Conservation (phyloP, 2,113 vertebrate species). For the Salvelinus sp. region DNA sequence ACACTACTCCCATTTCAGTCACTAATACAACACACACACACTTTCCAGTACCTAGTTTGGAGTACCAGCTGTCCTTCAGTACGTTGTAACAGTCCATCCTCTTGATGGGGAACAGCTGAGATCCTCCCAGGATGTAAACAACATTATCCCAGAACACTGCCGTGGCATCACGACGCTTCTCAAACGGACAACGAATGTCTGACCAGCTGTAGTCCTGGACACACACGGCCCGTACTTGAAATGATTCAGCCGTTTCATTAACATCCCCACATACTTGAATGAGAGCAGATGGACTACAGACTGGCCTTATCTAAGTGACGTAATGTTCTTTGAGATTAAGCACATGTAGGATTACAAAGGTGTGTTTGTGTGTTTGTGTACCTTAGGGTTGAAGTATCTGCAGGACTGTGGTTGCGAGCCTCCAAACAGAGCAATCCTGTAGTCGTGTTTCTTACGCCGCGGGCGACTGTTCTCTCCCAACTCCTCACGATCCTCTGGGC, state of each 20-base stretch:
- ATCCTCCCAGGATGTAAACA: constrained; percentile 97
- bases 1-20: no score
- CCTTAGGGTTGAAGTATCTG: constrained; percentile 97
- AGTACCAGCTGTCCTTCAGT: constrained; percentile 98
- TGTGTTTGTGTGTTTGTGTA: constrained; percentile 42
- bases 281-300: background rate
- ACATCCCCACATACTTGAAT: background rate
- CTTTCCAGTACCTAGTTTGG: constrained; percentile 75
- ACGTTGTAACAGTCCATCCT: constrained; percentile 99
- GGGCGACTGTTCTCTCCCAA: constrained; percentile 91
- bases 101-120: constrained; percentile 97
- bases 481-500: constrained; percentile 87
- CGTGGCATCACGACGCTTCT: constrained; percentile 93
- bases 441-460: constrained; percentile 91
- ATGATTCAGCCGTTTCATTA: no score
- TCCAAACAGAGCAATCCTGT: constrained; percentile 93
- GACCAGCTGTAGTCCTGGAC: constrained; percentile 93
- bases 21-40: no score
- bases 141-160: constrained; percentile 98
- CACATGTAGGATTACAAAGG: background rate
- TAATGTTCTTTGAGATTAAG: background rate
- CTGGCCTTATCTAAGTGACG: background rate
- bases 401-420: constrained; percentile 97
- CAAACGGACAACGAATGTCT: constrained; percentile 96
- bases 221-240: no score